Conservation (phyloP, 2,888 invertebrate genomes). For the Iphiclides podalirius region DNA sequence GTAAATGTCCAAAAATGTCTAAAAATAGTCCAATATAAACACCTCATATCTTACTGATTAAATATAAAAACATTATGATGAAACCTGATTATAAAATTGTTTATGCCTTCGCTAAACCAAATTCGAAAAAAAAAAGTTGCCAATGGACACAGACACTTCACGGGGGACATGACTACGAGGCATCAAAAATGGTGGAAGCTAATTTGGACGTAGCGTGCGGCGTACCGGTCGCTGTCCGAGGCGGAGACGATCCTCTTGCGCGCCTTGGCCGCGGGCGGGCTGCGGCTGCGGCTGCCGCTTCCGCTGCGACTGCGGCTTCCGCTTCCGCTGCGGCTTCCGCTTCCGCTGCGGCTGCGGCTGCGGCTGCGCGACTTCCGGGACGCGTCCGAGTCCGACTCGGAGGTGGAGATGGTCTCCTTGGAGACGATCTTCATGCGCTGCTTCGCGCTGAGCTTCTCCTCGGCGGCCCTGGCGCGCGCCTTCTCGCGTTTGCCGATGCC, state of each 20-base stretch:
- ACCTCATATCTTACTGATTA: no score
- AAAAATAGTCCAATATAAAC: no score
- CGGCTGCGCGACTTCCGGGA: constrained; percentile 50
- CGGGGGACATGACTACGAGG: no score
- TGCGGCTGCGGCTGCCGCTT: constrained; percentile 42
- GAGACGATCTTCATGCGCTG: constrained; percentile 94
- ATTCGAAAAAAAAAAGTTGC: no score
- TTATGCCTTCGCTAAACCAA: no score
- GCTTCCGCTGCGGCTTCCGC: constrained; percentile 70
- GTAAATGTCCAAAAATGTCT: no score
- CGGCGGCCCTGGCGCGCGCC: constrained; percentile 57
- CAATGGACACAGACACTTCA: no score
- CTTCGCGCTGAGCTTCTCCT: constrained; percentile 88
- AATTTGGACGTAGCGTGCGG: no score
- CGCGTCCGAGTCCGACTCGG: constrained; percentile 87
- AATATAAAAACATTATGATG: no score
- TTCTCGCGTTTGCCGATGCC: constrained; percentile 67
- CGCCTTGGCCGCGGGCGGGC: constrained; percentile 67
- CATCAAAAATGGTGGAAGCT: no score
- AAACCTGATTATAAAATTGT: no score
- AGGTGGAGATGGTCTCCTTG: constrained; percentile 96
- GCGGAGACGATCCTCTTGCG: constrained; percentile 82
- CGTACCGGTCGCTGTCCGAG: constrained; percentile 77
- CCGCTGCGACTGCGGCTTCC: constrained; percentile 47
- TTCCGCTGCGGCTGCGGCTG: constrained; percentile 42